These are phyloP conservation scores for Sinotaia quadrata DNA, from an alignment of 2,888 invertebrate genomes.

Conservation along the genomic window DNA sequence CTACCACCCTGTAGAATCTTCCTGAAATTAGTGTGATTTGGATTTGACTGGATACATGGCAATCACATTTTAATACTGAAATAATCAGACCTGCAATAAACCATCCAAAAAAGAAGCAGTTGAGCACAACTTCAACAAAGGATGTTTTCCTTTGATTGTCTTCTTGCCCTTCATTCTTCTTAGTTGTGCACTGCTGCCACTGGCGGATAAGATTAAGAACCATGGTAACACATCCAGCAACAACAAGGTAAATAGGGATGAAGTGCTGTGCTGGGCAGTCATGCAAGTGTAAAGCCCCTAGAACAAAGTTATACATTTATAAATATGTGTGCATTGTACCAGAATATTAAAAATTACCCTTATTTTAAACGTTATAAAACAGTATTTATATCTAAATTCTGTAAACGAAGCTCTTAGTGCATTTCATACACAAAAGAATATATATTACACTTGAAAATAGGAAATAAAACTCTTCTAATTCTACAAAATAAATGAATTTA, in stretches of 20 bases:
- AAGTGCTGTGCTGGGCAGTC: constrained; percentile 80
- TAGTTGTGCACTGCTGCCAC: constrained; percentile 75
- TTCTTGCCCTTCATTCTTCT: constrained; percentile 73
- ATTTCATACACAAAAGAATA: neutral
- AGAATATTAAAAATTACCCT: neutral
- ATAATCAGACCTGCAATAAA: constrained; percentile 78
- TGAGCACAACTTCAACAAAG: constrained; percentile 58
- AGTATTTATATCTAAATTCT: neutral
- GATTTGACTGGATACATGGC: no score
- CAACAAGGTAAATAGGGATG: constrained; percentile 81
- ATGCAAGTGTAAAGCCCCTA: constrained; percentile 77
- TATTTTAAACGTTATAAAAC: neutral
- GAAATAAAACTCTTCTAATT: no score
- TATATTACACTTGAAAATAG: neutral
- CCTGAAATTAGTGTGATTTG: no score
- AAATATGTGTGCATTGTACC: neutral
- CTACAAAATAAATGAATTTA: no score
- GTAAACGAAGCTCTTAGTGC: neutral
- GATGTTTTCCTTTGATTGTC: constrained; percentile 58
- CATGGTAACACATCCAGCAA: constrained; percentile 80
- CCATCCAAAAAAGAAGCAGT: constrained; percentile 79
- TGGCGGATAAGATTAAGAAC: constrained; percentile 78
- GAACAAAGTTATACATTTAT: constrained; percentile 16
- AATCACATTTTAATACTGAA: no score
- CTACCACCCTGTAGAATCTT: no score